phyloP scores from a whole-genome alignment of 2,888 invertebrate genomes.

The Cheilosia grossa region DNA sequence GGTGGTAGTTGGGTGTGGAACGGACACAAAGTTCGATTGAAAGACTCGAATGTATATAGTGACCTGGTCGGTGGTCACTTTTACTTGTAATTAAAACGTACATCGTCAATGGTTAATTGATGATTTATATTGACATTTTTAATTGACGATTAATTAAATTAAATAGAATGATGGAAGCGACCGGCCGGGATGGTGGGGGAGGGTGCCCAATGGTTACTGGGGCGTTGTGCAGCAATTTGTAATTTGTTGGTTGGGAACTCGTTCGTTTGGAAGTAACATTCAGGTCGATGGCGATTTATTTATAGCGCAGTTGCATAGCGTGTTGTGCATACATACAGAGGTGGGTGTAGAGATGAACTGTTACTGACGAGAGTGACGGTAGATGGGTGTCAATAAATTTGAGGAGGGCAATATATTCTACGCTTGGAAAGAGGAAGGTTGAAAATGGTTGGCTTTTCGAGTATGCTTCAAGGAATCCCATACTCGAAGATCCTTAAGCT shows the following conservation, averaged over 20 bases:
- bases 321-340: background rate
- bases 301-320: background rate
- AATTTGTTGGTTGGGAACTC: slow-evolving; percentile 12
- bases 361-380: background rate
- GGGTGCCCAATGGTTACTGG: background rate
- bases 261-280: slow-evolving; percentile 15
- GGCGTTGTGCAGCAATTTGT: slow-evolving; percentile 7
- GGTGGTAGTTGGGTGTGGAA: slow-evolving; percentile 1
- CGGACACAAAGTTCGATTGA: slow-evolving; percentile 24
- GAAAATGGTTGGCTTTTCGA: no score
- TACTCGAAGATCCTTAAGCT: no score
- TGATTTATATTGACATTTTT: slow-evolving; percentile 74
- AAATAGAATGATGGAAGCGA: slow-evolving; percentile 19
- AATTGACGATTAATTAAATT: slow-evolving; percentile 72
- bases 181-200: background rate
- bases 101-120: slow-evolving; percentile 64
- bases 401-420: no score
- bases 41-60: slow-evolving; percentile 26
- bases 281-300: slow-evolving; percentile 22
- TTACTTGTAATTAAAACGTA: slow-evolving; percentile 67
- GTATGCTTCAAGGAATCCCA: no score
- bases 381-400: no score
- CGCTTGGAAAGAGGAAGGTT: no score
- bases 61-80: slow-evolving; percentile 59
- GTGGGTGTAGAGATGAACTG: background rate